Conservation (phyloP, 2,797 vertebrate genomes). For the Psittacula echo region DNA sequence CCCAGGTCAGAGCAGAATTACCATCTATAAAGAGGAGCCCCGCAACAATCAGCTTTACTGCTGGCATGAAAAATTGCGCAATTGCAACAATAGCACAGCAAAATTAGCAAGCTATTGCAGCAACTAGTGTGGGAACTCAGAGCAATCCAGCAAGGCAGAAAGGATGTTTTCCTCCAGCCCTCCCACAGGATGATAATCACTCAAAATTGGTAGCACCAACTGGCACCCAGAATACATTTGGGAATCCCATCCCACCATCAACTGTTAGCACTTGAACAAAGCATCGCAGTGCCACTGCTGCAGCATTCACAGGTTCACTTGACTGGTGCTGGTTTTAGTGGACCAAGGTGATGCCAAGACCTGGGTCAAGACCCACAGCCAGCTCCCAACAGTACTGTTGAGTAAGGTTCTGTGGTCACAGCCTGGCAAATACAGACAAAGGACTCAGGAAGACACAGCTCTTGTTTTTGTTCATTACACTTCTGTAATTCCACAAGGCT, state of each 20-base stretch:
- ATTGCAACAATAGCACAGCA: not conserved
- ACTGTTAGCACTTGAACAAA: fast-evolving
- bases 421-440: not conserved
- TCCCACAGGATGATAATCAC: not conserved
- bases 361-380: not conserved
- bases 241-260: not conserved
- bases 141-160: not conserved
- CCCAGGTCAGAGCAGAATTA: not conserved
- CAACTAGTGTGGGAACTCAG: not conserved
- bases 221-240: not conserved
- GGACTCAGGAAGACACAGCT: not conserved
- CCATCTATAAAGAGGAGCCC: not conserved
- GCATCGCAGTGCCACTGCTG: not conserved
- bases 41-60: not conserved
- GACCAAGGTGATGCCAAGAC: not conserved
- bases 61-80: not conserved
- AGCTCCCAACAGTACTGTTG: not conserved
- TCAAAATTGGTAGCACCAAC: not conserved
- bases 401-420: not conserved
- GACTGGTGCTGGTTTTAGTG: not conserved
- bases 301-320: not conserved
- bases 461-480: not conserved
- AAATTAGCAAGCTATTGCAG: not conserved
- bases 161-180: not conserved
- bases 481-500: not conserved